Evolutionary conservation across 2,113 vertebrate genomes (phyloP).

Genomic region (Gopherus evgoodei): DNA sequence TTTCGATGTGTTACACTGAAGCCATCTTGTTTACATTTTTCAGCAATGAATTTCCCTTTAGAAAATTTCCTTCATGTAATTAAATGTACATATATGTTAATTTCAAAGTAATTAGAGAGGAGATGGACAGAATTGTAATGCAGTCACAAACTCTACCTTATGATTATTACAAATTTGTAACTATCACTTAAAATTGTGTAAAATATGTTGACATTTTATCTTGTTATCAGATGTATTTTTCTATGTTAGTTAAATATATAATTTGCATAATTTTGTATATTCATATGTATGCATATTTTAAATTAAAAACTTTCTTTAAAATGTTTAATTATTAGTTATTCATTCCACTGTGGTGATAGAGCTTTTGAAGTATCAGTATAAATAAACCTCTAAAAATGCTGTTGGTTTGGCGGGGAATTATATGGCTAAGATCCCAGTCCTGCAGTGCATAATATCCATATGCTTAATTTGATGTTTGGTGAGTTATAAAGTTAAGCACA

Average conservation of each 20-base stretch:
- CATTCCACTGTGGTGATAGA: conserved; percentile 8
- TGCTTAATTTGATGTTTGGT: background rate
- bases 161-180: conserved; percentile 66
- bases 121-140: conserved; percentile 26
- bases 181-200: conserved; percentile 64
- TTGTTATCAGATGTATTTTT: conserved; percentile 85
- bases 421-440: background rate
- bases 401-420: background rate
- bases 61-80: conserved; percentile 15
- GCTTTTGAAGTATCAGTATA: conserved; percentile 25
- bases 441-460: background rate
- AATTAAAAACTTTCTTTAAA: conserved; percentile 62
- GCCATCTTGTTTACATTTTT: conserved; percentile 10
- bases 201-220: conserved; percentile 74
- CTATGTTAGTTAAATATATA: conserved; percentile 81
- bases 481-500: background rate
- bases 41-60: conserved; percentile 23
- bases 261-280: conserved; percentile 85
- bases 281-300: conserved; percentile 81
- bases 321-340: conserved; percentile 23
- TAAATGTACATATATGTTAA: conserved; percentile 59
- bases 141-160: conserved; percentile 51
- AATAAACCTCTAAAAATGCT: background rate
- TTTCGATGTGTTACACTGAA: conserved; percentile 22
- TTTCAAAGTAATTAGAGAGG: conserved; percentile 50